Evolutionary conservation across 2,888 invertebrate genomes (phyloP), one percentile per base, ranked within the genome.

Genomic region (Ametastegia equiseti): DNA sequence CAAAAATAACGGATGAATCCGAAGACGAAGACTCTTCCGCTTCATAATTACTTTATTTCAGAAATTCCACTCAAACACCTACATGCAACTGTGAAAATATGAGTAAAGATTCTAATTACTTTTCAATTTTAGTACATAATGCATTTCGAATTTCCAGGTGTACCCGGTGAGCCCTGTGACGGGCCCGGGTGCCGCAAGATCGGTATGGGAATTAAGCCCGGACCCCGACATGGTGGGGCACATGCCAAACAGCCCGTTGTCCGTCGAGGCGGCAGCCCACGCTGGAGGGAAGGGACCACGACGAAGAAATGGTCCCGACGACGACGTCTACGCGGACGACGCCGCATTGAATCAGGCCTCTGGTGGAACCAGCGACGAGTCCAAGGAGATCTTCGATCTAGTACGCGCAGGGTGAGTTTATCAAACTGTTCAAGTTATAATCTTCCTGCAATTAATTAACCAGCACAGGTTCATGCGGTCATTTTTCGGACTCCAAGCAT

Each of bases 121-220:
- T 30, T n/a, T 9, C 15, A 6, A 71, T 47, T 7, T 27, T n/a
- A 27, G 71, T 15, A 15, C 19, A n/a, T 33, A 36, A 75, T 23
- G 45, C 30, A 27, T 27, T 42, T 71, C 19, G 13, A 45, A 47
- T 67, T 39, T 50, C 60, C 75, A 90, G 91, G 91, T 92, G 80
- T 92, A 91, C 85, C 91, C 91, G 81, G 91, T 90, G 85, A 92
- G 91, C 90, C 91, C 91, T 87, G 88, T 90, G 65, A 91, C 97
- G 84, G 96, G 96, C 92, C 97, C 97, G 93, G 97, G 97, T 94
- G 96, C 96, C 92, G 97, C 97, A 93, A 96, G 96, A 92, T 97
- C 96, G 92, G 97, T 97, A 91, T 97, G 97, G 97, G 96, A 96
- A 92, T 93, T 96, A 94, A 91, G 91, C 85, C 92, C 92, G 84